Percentiles rank a stretch among this genome's conserved stretches.
These are phyloP conservation scores for Reticulitermes speratus DNA, from an alignment of 1,140 invertebrate species.

Conservation along the genomic window DNA sequence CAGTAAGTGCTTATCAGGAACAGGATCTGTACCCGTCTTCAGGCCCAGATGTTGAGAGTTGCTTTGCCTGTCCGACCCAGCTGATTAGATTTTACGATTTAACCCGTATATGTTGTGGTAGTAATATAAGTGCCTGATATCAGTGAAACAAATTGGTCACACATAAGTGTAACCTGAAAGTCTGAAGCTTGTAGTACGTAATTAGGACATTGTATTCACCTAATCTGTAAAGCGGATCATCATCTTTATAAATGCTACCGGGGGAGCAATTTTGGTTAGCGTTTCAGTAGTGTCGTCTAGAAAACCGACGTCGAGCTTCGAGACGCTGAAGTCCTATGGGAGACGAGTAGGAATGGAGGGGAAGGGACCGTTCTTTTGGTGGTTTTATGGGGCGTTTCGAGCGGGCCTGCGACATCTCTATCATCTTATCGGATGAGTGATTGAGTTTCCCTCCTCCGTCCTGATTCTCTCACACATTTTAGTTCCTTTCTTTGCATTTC, in stretches of 20 bases:
- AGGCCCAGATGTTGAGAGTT: too few relatives aligned
- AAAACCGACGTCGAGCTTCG: not conserved
- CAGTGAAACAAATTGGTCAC: too few relatives aligned
- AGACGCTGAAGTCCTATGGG: not conserved
- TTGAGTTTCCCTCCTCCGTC: not conserved
- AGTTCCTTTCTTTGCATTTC: not conserved
- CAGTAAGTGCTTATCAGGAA: too few relatives aligned
- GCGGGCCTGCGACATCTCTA: not conserved
- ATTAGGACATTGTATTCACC: too few relatives aligned
- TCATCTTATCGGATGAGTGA: constrained; percentile 1
- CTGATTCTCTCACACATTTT: not conserved
- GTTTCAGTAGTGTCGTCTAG: not conserved
- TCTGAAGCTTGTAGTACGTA: too few relatives aligned
- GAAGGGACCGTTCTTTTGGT: not conserved
- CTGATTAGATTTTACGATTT: too few relatives aligned
- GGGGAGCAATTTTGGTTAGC: not conserved
- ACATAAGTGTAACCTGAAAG: too few relatives aligned
- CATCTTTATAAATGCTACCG: not conserved
- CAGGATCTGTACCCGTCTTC: too few relatives aligned
- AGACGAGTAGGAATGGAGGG: not conserved
- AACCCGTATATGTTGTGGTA: too few relatives aligned
- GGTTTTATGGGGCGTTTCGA: not conserved
- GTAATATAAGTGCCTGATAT: too few relatives aligned
- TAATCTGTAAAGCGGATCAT: too few relatives aligned
- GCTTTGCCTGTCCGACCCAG: too few relatives aligned